These are phyloP conservation scores for Pyrocoelia pectoralis DNA, from an alignment of 2,888 invertebrate genomes.

Conservation along the genomic window DNA sequence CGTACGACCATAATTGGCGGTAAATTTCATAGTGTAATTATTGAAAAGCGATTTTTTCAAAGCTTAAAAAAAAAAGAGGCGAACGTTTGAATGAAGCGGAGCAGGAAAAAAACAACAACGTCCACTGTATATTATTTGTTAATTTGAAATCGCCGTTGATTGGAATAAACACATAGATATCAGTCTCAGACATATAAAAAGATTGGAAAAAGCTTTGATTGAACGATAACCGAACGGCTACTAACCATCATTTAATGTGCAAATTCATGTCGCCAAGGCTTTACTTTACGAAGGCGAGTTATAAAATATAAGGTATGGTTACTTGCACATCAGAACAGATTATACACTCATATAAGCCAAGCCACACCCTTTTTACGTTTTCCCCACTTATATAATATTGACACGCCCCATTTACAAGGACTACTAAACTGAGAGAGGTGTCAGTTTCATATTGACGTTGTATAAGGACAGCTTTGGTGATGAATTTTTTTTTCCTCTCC, in stretches of 20 bases:
- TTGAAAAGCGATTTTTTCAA: too few relatives aligned
- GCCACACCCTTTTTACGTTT: constrained; percentile 43
- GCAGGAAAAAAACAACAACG: too few relatives aligned
- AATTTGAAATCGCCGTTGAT: too few relatives aligned
- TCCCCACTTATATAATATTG: constrained; percentile 25
- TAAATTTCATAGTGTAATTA: too few relatives aligned
- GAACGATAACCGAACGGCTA: constrained; percentile 45
- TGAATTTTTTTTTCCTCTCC: not conserved
- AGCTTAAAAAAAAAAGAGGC: too few relatives aligned
- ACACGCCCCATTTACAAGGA: constrained; percentile 44
- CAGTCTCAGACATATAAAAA: too few relatives aligned
- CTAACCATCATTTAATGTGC: constrained; percentile 53
- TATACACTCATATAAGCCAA: constrained; percentile 41
- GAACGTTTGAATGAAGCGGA: too few relatives aligned
- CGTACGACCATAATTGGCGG: too few relatives aligned
- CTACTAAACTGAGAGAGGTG: constrained; percentile 27
- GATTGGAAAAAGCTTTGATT: constrained; percentile 48
- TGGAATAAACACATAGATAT: too few relatives aligned
- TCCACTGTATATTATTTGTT: too few relatives aligned
- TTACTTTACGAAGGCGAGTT: constrained; percentile 37
- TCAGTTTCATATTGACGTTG: constrained; percentile 31
- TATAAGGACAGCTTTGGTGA: constrained; percentile 21
- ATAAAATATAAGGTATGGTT: constrained; percentile 47
- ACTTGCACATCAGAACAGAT: constrained; percentile 40
- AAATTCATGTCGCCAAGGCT: constrained; percentile 52